Evolutionary conservation across 2,113 vertebrate species (phyloP).

Genomic region (Typhlomys cinereus): DNA sequence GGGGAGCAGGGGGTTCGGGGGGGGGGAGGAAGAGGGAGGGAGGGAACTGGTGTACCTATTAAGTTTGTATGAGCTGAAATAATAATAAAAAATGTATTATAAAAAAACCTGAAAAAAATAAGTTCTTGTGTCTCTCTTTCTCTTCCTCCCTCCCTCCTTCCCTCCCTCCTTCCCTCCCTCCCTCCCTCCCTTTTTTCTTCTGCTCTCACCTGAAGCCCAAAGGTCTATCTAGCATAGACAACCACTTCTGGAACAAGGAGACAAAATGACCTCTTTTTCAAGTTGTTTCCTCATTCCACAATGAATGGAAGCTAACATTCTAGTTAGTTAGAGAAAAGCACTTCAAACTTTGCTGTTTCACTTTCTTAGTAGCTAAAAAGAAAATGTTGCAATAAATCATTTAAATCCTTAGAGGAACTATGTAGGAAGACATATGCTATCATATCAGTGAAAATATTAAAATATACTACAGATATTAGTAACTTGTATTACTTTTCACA

Average conservation of each 20-base stretch:
- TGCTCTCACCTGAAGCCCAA: no score
- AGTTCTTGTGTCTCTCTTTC: neutral
- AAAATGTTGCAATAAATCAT: neutral
- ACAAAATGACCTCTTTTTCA: neutral
- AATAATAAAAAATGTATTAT: no score
- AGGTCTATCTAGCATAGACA: neutral
- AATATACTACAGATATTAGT: neutral
- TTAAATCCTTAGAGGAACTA: neutral
- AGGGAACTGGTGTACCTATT: no score
- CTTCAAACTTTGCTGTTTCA: neutral
- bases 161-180: fast-evolving
- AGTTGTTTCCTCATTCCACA: neutral
- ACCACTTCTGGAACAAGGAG: neutral
- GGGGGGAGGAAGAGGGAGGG: no score
- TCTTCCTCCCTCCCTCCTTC: neutral
- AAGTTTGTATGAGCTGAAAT: no score
- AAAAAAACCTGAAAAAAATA: no score
- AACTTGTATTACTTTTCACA: neutral
- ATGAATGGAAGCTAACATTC: neutral
- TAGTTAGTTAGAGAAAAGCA: neutral
- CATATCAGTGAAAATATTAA: neutral
- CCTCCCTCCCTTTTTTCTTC: no score
- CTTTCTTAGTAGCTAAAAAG: neutral
- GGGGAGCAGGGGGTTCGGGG: no score
- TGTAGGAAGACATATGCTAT: neutral